Conservation (phyloP, 1,140 invertebrate genomes). For the Pseudomyrmex gracilis region DNA sequence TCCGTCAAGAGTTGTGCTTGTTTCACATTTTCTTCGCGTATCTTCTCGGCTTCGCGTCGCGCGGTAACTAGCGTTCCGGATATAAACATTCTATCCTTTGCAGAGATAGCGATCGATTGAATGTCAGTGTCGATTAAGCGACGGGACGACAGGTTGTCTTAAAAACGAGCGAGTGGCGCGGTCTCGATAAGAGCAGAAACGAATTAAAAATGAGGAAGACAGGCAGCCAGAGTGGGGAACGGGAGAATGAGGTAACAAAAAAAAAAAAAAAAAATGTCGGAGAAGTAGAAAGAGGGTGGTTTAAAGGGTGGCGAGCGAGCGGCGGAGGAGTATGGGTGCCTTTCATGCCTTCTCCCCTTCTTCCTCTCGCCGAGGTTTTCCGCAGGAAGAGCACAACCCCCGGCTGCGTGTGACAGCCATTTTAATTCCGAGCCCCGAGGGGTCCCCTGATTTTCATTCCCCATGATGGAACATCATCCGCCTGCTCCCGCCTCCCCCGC, state of each 20-base stretch:
- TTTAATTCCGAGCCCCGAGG: slow-evolving; percentile 75
- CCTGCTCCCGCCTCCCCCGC: slow-evolving; percentile 22
- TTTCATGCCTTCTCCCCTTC: slow-evolving; percentile 68
- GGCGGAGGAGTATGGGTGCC: slow-evolving; percentile 63
- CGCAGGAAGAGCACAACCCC: slow-evolving; percentile 76
- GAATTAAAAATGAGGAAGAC: slow-evolving; percentile 29
- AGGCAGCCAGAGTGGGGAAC: not conserved
- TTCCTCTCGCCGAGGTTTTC: slow-evolving; percentile 72
- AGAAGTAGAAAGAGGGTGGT: slow-evolving; percentile 62
- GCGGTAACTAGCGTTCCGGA: slow-evolving; percentile 33
- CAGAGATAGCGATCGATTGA: slow-evolving; percentile 7
- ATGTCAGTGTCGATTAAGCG: slow-evolving; percentile 53
- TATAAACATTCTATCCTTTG: slow-evolving; percentile 37
- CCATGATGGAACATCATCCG: slow-evolving; percentile 74
- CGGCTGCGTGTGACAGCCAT: slow-evolving; percentile 76
- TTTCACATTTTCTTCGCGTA: not conserved
- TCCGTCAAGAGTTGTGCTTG: not conserved
- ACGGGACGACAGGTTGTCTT: slow-evolving; percentile 46
- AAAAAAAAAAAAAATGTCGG: slow-evolving; percentile 65
- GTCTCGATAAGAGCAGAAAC: slow-evolving; percentile 28
- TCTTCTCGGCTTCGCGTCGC: slow-evolving; percentile 10
- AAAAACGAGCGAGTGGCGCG: slow-evolving; percentile 22
- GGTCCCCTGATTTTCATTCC: slow-evolving; percentile 75
- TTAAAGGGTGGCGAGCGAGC: slow-evolving; percentile 55
- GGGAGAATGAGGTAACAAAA: slow-evolving; percentile 62